phyloP scores from a whole-genome alignment of 2,113 vertebrate species.

The Siphamia tubifer region DNA sequence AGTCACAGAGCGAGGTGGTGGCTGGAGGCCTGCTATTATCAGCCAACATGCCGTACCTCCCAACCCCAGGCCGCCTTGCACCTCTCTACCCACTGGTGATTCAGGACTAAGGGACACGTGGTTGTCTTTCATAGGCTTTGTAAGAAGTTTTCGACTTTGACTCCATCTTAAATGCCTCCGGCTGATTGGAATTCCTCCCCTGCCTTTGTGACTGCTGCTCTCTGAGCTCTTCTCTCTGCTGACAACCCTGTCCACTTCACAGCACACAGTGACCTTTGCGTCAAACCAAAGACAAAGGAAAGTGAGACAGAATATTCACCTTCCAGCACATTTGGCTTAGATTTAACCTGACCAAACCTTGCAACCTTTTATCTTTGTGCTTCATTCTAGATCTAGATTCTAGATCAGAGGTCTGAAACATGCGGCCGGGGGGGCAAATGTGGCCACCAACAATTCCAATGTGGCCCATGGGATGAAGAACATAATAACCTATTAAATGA shows the following conservation, averaged over 20 bases:
- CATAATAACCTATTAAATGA: too few species aligned
- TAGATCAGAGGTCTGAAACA: too few species aligned
- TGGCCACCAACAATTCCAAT: too few species aligned
- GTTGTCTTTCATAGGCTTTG: neutral
- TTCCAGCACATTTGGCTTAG: neutral
- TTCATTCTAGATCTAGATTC: neutral
- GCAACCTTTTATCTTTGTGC: neutral
- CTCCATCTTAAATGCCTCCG: slow-evolving; percentile 4
- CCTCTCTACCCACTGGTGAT: neutral
- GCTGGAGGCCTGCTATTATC: slow-evolving; percentile 6
- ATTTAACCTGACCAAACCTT: neutral
- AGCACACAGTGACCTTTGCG: slow-evolving; percentile 32
- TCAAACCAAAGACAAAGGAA: slow-evolving; percentile 29
- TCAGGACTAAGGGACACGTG: slow-evolving; percentile 1
- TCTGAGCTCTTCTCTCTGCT: slow-evolving; percentile 19
- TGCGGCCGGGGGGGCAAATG: too few species aligned
- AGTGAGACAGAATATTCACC: neutral
- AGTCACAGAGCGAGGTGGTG: slow-evolving; percentile 25
- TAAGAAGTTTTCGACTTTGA: slow-evolving; percentile 16
- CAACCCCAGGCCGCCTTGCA: neutral
- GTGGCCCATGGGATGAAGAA: too few species aligned
- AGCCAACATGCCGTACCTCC: slow-evolving; percentile 1
- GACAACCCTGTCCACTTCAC: slow-evolving; percentile 53
- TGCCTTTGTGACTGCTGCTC: slow-evolving; percentile 16
- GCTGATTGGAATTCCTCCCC: slow-evolving; percentile 50